These are phyloP conservation scores for Sigmodon hispidus DNA, from an alignment of 2,113 vertebrate genomes.

Conservation along the genomic window DNA sequence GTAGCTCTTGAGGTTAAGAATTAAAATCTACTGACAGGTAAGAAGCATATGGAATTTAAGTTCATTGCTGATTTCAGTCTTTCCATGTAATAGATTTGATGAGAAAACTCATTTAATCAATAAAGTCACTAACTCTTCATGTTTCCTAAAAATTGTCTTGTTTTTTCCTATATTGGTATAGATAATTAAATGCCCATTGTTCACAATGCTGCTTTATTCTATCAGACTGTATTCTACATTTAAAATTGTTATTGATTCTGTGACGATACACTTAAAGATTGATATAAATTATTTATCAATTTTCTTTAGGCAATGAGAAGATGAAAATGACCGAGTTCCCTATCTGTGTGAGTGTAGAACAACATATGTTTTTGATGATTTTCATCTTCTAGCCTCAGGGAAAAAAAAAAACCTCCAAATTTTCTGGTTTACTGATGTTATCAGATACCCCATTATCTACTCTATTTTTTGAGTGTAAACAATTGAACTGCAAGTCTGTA, in stretches of 20 bases:
- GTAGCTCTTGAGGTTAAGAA: conserved; percentile 50
- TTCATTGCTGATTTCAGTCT: background rate
- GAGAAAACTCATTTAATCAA: background rate
- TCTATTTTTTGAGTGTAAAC: conserved; percentile 33
- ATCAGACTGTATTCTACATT: background rate
- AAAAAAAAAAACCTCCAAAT: background rate
- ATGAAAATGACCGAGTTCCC: background rate
- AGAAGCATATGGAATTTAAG: background rate
- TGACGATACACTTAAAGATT: background rate
- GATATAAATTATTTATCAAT: background rate
- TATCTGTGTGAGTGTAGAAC: background rate
- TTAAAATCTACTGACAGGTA: background rate
- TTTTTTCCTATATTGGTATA: background rate
- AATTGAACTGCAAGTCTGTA: background rate
- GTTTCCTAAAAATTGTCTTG: background rate
- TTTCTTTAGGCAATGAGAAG: background rate
- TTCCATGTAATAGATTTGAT: background rate
- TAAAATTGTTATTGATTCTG: background rate
- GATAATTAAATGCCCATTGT: background rate
- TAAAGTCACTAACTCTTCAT: background rate
- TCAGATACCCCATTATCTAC: background rate
- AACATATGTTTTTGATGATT: background rate
- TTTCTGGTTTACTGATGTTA: conserved; percentile 28
- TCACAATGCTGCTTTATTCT: background rate
- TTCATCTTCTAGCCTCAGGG: background rate